Conservation (phyloP, 1,140 invertebrate genomes). For the Anagrus nilaparvatae region DNA sequence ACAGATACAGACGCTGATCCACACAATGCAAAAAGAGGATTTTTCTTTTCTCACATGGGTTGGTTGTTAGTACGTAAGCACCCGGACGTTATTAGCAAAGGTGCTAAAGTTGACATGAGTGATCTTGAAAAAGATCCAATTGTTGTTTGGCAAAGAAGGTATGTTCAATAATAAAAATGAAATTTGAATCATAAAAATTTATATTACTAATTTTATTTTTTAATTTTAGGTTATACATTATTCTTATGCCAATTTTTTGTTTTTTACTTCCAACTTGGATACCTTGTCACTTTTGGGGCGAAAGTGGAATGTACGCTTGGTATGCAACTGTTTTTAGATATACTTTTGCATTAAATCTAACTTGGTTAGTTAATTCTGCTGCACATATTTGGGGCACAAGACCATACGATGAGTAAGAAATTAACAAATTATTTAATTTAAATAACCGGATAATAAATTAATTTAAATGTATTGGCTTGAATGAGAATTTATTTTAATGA, state of each 20-base stretch:
- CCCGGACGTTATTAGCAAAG: slow-evolving; percentile 70
- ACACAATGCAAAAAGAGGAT: slow-evolving; percentile 74
- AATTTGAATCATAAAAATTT: not conserved
- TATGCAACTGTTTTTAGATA: slow-evolving; percentile 59
- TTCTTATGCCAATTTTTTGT: slow-evolving; percentile 60
- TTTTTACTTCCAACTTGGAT: slow-evolving; percentile 67
- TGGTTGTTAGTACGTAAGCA: slow-evolving; percentile 84
- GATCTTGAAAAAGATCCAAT: slow-evolving; percentile 67
- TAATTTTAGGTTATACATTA: slow-evolving; percentile 55
- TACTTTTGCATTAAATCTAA: slow-evolving; percentile 58
- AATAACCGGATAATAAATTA: no score
- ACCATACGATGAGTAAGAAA: slow-evolving; percentile 49
- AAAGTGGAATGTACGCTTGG: slow-evolving; percentile 45
- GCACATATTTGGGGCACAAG: slow-evolving; percentile 68
- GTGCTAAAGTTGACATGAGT: slow-evolving; percentile 68
- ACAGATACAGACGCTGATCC: slow-evolving; percentile 87
- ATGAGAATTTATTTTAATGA: no score
- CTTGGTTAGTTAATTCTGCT: slow-evolving; percentile 82
- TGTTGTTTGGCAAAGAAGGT: slow-evolving; percentile 54
- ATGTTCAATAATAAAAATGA: slow-evolving; percentile 1
- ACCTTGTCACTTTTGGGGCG: slow-evolving; percentile 62
- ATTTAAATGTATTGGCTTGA: no score
- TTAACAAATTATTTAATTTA: no score
- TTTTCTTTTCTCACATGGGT: slow-evolving; percentile 89
- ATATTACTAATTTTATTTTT: not conserved